These are phyloP conservation scores for Spisula solida DNA, from an alignment of 2,888 invertebrate species.

Conservation along the genomic window DNA sequence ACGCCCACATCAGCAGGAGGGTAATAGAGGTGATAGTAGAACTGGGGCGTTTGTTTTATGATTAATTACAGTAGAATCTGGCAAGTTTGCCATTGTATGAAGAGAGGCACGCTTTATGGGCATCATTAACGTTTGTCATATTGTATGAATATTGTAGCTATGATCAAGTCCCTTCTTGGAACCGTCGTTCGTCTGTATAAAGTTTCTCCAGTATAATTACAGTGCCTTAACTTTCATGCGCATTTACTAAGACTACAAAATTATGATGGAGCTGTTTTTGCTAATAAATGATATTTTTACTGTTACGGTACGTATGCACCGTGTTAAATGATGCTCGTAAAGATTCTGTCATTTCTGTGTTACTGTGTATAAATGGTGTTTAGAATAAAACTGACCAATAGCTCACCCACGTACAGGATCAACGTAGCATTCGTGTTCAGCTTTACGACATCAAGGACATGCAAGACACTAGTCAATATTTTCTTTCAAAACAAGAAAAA, in stretches of 20 bases:
- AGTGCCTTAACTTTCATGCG: slow-evolving; percentile 16
- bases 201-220: not conserved
- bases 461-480: too few relatives aligned
- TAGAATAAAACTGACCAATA: too few relatives aligned
- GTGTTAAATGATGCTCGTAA: not conserved
- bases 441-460: too few relatives aligned
- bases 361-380: not conserved
- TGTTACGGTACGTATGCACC: not conserved
- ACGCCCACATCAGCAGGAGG: slow-evolving; percentile 66
- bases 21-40: slow-evolving; percentile 63
- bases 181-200: not conserved
- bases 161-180: not conserved
- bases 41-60: slow-evolving; percentile 51
- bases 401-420: too few relatives aligned
- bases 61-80: slow-evolving; percentile 60
- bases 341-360: not conserved
- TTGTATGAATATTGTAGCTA: slow-evolving; percentile 30
- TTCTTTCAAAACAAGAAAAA: too few relatives aligned
- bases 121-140: slow-evolving; percentile 54
- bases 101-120: slow-evolving; percentile 59
- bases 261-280: slow-evolving; percentile 9
- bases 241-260: slow-evolving; percentile 33
- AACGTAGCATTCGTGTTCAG: too few relatives aligned
- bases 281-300: slow-evolving; percentile 24
- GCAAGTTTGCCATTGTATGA: slow-evolving; percentile 38